Percentiles rank a stretch among this genome's conserved stretches.
phyloP scores from a whole-genome alignment of 2,113 vertebrate species.

The Synchiropus splendidus region DNA sequence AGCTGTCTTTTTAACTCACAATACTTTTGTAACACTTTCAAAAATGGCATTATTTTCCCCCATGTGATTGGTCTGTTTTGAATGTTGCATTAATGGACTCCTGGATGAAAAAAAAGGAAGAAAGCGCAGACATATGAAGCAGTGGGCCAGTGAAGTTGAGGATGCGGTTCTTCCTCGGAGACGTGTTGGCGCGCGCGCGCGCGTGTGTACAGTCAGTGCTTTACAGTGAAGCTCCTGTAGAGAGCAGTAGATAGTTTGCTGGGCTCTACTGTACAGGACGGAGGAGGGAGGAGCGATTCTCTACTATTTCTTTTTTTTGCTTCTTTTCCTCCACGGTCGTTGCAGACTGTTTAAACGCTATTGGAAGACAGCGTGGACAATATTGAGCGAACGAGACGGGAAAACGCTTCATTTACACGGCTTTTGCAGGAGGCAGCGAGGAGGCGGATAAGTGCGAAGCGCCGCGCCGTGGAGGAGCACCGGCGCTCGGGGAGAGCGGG shows the following conservation, averaged over 20 bases:
- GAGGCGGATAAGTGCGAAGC: constrained; percentile 20
- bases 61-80: too few relatives aligned
- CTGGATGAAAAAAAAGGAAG: too few relatives aligned
- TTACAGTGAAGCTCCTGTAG: constrained; percentile 63
- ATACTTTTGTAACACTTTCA: too few relatives aligned
- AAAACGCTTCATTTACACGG: neutral
- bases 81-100: too few relatives aligned
- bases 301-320: constrained; percentile 53
- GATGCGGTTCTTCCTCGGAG: neutral
- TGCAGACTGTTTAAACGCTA: constrained; percentile 46
- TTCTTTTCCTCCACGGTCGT: constrained; percentile 48
- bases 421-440: constrained; percentile 5
- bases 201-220: constrained; percentile 23
- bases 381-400: neutral
- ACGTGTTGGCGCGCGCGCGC: constrained; percentile 5
- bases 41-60: too few relatives aligned
- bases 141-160: neutral
- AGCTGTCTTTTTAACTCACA: too few relatives aligned
- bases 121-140: neutral
- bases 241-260: constrained; percentile 64
- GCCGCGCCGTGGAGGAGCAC: constrained; percentile 16
- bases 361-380: constrained; percentile 30
- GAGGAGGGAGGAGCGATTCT: constrained; percentile 66
- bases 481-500: constrained; percentile 3
- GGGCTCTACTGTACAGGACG: constrained; percentile 50